phyloP scores from a whole-genome alignment of 1,140 invertebrate species.

The Araneus ventricosus region DNA sequence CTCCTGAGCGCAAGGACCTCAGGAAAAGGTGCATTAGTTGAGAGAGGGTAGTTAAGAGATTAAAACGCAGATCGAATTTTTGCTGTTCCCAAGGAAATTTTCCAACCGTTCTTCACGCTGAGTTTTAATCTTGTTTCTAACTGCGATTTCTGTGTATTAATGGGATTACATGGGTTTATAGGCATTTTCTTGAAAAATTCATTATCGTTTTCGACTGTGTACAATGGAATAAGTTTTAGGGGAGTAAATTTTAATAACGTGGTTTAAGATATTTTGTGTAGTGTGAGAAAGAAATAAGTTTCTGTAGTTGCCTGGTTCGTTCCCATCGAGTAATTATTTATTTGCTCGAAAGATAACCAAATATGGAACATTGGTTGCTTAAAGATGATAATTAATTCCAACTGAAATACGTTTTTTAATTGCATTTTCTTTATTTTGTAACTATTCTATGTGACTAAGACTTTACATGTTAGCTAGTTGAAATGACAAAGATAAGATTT shows the following conservation, averaged over 20 bases:
- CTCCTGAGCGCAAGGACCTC: slow-evolving; percentile 9
- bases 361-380: no score
- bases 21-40: neutral
- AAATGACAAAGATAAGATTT: no score
- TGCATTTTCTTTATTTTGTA: no score
- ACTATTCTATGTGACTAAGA: no score
- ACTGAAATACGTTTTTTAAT: no score
- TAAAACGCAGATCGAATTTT: slow-evolving; percentile 48
- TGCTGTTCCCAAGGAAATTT: neutral
- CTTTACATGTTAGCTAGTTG: no score
- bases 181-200: neutral
- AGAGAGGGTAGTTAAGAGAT: slow-evolving; percentile 32
- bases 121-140: slow-evolving; percentile 19
- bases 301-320: no score
- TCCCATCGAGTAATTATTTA: no score
- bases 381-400: no score
- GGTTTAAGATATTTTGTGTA: neutral
- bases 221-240: no score
- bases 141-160: slow-evolving; percentile 2
- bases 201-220: neutral
- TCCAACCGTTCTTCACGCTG: neutral
- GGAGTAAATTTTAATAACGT: neutral
- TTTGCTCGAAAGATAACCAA: no score
- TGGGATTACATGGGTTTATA: neutral
- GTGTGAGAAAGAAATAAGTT: no score